These are phyloP conservation scores for Pheosia tremula DNA, from an alignment of 2,888 invertebrate genomes.

Conservation along the genomic window DNA sequence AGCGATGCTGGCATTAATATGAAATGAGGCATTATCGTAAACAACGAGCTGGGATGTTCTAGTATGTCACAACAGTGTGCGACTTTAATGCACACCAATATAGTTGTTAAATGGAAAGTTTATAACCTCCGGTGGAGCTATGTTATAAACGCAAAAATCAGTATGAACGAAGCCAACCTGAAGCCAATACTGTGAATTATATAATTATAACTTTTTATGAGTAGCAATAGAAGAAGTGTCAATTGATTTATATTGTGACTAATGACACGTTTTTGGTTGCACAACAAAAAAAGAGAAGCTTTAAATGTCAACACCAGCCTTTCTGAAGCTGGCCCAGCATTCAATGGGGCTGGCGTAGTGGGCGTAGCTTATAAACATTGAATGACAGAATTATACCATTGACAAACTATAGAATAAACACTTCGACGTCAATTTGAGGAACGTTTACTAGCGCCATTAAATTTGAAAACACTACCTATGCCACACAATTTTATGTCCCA, in stretches of 20 bases:
- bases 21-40: slow-evolving; percentile 46
- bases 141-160: slow-evolving; percentile 52
- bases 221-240: slow-evolving; percentile 16
- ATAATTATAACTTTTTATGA: slow-evolving; percentile 10
- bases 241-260: slow-evolving; percentile 16
- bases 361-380: slow-evolving; percentile 56
- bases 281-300: slow-evolving; percentile 28
- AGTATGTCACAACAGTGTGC: slow-evolving; percentile 49
- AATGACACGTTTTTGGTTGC: slow-evolving; percentile 25
- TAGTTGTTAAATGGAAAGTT: slow-evolving; percentile 65
- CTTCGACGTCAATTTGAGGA: slow-evolving; percentile 32
- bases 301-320: slow-evolving; percentile 50
- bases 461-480: slow-evolving; percentile 28
- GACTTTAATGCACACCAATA: slow-evolving; percentile 59
- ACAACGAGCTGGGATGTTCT: slow-evolving; percentile 41
- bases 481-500: slow-evolving; percentile 21
- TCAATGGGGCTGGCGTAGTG: slow-evolving; percentile 46
- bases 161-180: slow-evolving; percentile 52
- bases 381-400: slow-evolving; percentile 43
- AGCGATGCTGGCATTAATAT: slow-evolving; percentile 39
- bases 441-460: slow-evolving; percentile 36
- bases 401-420: slow-evolving; percentile 42
- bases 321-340: slow-evolving; percentile 45
- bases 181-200: slow-evolving; percentile 28
- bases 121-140: slow-evolving; percentile 65